A percentile compares a stretch with the other conserved stretches of the same genome.
These are phyloP conservation scores for Acrocyrtus sp. DNA, from an alignment of 2,888 invertebrate genomes.

Conservation along the genomic window DNA sequence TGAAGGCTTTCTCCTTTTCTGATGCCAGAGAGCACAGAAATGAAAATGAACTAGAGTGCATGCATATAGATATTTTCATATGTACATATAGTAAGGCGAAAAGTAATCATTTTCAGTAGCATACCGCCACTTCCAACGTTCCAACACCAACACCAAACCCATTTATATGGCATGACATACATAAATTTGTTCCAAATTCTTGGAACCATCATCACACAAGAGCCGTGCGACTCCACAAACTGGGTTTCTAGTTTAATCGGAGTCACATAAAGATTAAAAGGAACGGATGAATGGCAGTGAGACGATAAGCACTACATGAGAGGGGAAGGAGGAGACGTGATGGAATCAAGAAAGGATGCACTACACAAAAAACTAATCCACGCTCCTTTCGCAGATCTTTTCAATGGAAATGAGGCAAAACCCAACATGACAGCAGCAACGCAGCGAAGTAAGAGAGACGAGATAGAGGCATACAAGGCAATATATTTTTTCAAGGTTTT, in stretches of 20 bases:
- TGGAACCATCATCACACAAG: slow-evolving; percentile 13
- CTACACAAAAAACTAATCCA: background rate
- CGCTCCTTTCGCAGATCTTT: background rate
- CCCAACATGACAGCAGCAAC: background rate
- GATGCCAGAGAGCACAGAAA: no score
- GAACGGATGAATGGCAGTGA: slow-evolving; percentile 31
- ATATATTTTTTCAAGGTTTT: slow-evolving; percentile 36
- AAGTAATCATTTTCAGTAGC: background rate
- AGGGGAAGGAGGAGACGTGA: slow-evolving; percentile 3
- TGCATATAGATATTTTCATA: no score
- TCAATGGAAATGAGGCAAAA: slow-evolving; percentile 6
- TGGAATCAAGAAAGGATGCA: slow-evolving; percentile 14
- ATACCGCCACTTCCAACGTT: background rate
- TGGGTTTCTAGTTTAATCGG: slow-evolving; percentile 51
- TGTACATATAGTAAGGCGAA: background rate
- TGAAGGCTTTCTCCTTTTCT: no score
- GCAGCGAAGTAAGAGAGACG: background rate
- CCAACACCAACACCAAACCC: background rate
- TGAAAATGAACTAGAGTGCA: no score
- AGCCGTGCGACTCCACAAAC: slow-evolving; percentile 12
- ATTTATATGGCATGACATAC: background rate
- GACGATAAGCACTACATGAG: background rate
- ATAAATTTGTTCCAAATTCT: slow-evolving; percentile 14
- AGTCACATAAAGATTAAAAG: slow-evolving; percentile 27
- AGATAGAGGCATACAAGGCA: background rate